Conservation (phyloP, 2,113 vertebrate genomes). For the Oncorhynchus clarkii region DNA sequence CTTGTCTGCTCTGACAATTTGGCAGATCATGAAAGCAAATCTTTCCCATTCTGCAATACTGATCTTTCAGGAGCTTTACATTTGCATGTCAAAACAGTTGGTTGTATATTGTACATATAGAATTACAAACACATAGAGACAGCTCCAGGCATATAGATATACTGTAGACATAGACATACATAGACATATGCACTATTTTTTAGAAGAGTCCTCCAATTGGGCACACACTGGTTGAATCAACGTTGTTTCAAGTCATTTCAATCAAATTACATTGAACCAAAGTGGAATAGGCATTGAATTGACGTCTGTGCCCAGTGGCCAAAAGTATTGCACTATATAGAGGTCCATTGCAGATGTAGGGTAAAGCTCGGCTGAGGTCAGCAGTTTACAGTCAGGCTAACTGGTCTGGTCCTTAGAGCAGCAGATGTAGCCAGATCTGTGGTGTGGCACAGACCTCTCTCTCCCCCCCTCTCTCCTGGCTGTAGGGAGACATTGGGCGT, state of each 20-base stretch:
- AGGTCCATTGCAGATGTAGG: neutral
- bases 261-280: no score
- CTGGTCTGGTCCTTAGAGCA: conserved; percentile 12
- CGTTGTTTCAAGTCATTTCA: no score
- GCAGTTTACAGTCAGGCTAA: conserved; percentile 21
- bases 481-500: neutral
- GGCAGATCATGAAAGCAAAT: conserved; percentile 25
- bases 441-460: conserved; percentile 25
- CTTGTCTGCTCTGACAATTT: conserved; percentile 15
- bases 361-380: conserved; percentile 24
- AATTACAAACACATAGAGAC: conserved; percentile 30
- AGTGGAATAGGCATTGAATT: no score
- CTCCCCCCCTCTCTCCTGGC: neutral
- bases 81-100: conserved; percentile 14
- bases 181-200: conserved; percentile 2
- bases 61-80: conserved; percentile 20
- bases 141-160: conserved; percentile 9
- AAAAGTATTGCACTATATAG: neutral
- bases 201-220: neutral
- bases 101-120: neutral
- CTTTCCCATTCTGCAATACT: conserved; percentile 15
- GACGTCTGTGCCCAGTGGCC: no score
- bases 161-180: conserved; percentile 17
- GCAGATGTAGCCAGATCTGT: conserved; percentile 43
- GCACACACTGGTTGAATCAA: no score